Percentiles rank a stretch among this genome's conserved stretches.
Evolutionary conservation across 2,797 vertebrate genomes (phyloP).

Genomic region (Brotula barbata): DNA sequence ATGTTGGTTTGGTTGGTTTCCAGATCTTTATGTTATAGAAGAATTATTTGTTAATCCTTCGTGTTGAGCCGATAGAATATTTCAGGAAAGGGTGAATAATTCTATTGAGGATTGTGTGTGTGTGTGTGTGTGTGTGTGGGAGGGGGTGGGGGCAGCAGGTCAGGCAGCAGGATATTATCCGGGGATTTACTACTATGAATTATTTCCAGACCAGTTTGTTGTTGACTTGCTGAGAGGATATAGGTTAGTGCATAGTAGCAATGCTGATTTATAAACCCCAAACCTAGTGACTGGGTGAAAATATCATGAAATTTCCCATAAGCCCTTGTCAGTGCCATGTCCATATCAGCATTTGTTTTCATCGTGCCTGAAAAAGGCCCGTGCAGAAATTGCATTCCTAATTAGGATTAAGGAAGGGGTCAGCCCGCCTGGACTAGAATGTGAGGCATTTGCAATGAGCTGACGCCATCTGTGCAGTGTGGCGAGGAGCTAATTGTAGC

Average conservation of each 20-base stretch:
- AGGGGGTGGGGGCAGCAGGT: slow-evolving; percentile 29
- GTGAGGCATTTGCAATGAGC: slow-evolving; percentile 78
- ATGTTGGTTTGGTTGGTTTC: slow-evolving; percentile 33
- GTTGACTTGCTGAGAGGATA: slow-evolving; percentile 39
- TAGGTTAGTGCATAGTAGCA: slow-evolving; percentile 42
- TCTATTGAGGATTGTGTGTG: slow-evolving; percentile 25
- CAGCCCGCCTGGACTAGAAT: slow-evolving; percentile 77
- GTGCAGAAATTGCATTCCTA: slow-evolving; percentile 80
- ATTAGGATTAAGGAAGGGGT: slow-evolving; percentile 85
- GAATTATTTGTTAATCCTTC: slow-evolving; percentile 64
- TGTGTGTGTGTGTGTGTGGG: slow-evolving; percentile 20
- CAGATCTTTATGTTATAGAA: slow-evolving; percentile 46
- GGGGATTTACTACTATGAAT: slow-evolving; percentile 61
- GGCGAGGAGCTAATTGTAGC: slow-evolving; percentile 82
- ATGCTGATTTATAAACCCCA: slow-evolving; percentile 25
- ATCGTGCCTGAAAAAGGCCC: slow-evolving; percentile 67
- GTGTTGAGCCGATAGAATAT: slow-evolving; percentile 35
- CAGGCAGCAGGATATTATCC: slow-evolving; percentile 53
- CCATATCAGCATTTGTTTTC: slow-evolving; percentile 64
- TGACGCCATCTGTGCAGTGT: slow-evolving; percentile 81
- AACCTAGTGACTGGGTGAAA: slow-evolving; percentile 36
- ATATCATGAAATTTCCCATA: slow-evolving; percentile 25
- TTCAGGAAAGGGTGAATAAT: slow-evolving; percentile 46
- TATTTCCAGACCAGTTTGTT: slow-evolving; percentile 59
- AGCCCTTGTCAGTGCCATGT: slow-evolving; percentile 7